Evolutionary conservation across 2,797 vertebrate species (phyloP), one percentile per base, ranked within the genome.

Genomic region (Tadarida brasiliensis): DNA sequence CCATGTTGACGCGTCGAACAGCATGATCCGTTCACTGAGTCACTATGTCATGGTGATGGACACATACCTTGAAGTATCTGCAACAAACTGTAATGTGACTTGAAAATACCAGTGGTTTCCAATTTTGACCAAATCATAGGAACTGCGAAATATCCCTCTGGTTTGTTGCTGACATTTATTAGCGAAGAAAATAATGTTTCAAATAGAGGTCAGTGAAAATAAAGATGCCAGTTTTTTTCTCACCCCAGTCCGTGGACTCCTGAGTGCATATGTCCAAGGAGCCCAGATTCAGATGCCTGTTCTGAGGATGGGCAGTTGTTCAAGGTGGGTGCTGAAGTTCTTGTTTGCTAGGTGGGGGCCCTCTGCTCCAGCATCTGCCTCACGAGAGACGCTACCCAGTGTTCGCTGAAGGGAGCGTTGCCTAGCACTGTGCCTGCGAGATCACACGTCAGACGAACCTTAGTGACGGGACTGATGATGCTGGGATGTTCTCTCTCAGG

Each of bases 141-240:
- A 56, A 61, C 61, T 94, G 10, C 56, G 77, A 19, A 59, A 24
- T 70, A 35, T 14, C 3, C 56, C 44, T 33, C 11, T n/a, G 59
- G 16, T 39, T 59, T 87, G 67, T 73, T 35, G 63, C n/a, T 12
- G 5, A 65, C 35, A 11, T 77, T 84, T 22, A 56, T 68, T 49
- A 54, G 30, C 0, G 73, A 81, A 78, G n/a, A 44, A 57, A 90
- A 71, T n/a, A 49, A 71, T 63, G 24, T 56, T 96, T 94, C 20
- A 77, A 61, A 49, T 51, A 74, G 35, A 81, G 44, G 26, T 88
- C 35, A 26, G 9, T 35, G 54, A 70, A 30, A 88, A 26, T 47
- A 44, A 57, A 80, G 15, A 83, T 56, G 35, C 6, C 4, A 56
- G n/a, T 68, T 57, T 78, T 2, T 19, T 20, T 7, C 28, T 51